These are phyloP conservation scores for Poeciliopsis paucimaculata DNA, from an alignment of 2,797 vertebrate species.

Conservation along the genomic window DNA sequence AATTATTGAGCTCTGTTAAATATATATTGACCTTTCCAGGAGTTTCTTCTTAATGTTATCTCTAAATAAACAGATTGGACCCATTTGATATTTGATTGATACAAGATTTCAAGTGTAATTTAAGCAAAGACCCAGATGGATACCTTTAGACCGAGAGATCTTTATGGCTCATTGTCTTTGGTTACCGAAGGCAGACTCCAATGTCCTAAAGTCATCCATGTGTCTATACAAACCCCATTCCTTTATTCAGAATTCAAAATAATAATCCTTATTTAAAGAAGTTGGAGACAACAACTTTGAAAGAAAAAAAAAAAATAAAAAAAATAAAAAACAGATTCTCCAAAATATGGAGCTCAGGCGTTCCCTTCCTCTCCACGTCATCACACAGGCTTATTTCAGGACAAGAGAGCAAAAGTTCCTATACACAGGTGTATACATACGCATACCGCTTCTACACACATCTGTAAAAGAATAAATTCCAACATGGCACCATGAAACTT, in stretches of 20 bases:
- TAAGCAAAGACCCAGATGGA: background rate
- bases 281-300: background rate
- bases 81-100: slow-evolving; percentile 1
- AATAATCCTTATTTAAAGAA: background rate
- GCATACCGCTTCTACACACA: background rate
- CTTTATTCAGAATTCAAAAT: background rate
- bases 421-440: background rate
- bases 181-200: background rate
- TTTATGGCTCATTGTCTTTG: background rate
- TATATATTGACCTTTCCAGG: slow-evolving; percentile 6
- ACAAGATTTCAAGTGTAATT: slow-evolving; percentile 10
- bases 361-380: background rate
- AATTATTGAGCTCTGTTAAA: slow-evolving; percentile 7
- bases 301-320: background rate
- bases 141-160: background rate
- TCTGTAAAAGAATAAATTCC: background rate
- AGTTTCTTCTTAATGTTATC: slow-evolving; percentile 8
- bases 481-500: background rate
- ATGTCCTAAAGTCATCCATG: background rate
- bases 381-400: no score
- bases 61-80: slow-evolving; percentile 10
- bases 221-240: background rate
- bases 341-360: background rate
- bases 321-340: background rate
- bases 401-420: no score